Conservation (phyloP, 2,797 vertebrate genomes). For the Myiotriccus ornatus region DNA sequence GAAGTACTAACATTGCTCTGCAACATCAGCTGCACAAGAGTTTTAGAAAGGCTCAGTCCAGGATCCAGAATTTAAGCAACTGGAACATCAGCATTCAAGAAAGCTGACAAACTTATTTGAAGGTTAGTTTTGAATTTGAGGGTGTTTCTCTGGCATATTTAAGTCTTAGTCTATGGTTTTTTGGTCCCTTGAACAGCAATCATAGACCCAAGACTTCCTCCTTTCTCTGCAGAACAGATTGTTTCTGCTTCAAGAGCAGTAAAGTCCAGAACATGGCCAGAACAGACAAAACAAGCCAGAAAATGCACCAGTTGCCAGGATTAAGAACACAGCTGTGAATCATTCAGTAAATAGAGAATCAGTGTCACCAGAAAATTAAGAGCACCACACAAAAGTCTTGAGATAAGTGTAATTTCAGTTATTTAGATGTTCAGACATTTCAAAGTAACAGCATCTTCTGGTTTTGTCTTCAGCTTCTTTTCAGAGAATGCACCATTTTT, state of each 20-base stretch:
- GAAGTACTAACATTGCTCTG: background rate
- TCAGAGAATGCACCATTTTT: background rate
- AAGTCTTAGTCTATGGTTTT: background rate
- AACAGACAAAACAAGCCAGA: background rate
- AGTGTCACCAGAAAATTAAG: background rate
- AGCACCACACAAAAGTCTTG: background rate
- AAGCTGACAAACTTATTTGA: background rate
- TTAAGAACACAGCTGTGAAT: conserved; percentile 44
- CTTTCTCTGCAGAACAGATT: background rate
- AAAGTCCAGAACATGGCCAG: background rate
- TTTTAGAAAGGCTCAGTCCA: background rate
- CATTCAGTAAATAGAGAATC: background rate
- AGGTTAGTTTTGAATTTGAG: background rate
- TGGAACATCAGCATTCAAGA: background rate
- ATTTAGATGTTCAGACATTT: background rate
- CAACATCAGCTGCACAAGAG: background rate
- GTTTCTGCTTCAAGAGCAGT: background rate
- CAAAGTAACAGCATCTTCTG: background rate
- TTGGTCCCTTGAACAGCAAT: background rate
- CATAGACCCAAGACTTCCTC: background rate
- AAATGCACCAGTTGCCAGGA: conserved; percentile 20
- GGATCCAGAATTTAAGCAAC: background rate
- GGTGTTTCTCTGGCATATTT: background rate
- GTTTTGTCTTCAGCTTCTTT: background rate
- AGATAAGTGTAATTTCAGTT: conserved; percentile 1